phyloP scores from a whole-genome alignment of 2,888 invertebrate genomes.

The Malacosoma neustria region DNA sequence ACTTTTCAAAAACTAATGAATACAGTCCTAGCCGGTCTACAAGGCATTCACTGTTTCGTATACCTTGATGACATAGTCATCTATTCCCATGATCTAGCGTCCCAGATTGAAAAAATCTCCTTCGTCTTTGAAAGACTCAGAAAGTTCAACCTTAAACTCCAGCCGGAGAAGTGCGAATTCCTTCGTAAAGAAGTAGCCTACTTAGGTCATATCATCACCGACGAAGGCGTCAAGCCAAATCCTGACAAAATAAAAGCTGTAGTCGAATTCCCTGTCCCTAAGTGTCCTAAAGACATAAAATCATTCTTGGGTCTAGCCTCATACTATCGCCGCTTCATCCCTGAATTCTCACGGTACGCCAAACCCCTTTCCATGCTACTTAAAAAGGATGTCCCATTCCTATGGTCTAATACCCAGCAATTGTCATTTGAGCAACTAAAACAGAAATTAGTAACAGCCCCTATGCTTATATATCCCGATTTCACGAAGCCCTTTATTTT shows the following conservation, averaged over 20 bases:
- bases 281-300: constrained; percentile 6
- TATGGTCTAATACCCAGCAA: not conserved
- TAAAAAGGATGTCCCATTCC: constrained; percentile 6
- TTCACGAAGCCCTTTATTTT: constrained; percentile 18
- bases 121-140: constrained; percentile 16
- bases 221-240: constrained; percentile 14
- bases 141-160: constrained; percentile 16
- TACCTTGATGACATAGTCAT: constrained; percentile 35
- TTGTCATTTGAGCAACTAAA: constrained; percentile 16
- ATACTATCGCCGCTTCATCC: constrained; percentile 4
- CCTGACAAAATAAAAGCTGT: constrained; percentile 11
- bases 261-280: constrained; percentile 7
- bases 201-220: constrained; percentile 7
- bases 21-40: constrained; percentile 26
- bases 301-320: constrained; percentile 5
- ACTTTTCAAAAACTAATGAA: constrained; percentile 41
- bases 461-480: constrained; percentile 29
- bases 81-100: constrained; percentile 8
- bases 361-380: constrained; percentile 10
- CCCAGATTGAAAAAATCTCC: constrained; percentile 8
- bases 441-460: constrained; percentile 17
- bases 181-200: constrained; percentile 17
- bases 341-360: constrained; percentile 6
- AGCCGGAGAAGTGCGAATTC: constrained; percentile 18
- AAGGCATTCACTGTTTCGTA: constrained; percentile 25